These are phyloP conservation scores for Caenorhabditis afra DNA, from an alignment of 2,888 invertebrate genomes.

Conservation along the genomic window DNA sequence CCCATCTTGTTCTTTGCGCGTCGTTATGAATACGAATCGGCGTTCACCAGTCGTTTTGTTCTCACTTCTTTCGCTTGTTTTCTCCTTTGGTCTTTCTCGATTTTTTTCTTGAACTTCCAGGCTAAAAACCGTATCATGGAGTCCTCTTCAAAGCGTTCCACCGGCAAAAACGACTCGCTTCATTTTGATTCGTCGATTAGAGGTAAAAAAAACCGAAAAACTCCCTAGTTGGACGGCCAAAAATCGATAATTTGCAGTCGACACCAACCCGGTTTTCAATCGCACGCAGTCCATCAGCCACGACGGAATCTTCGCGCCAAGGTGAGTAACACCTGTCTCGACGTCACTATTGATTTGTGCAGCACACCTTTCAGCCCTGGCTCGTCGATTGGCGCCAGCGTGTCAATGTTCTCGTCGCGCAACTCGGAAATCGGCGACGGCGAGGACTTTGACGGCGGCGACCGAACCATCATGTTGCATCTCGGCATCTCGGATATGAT, in stretches of 20 bases:
- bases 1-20: too few relatives aligned
- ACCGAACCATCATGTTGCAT: conserved; percentile 40
- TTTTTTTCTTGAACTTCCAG: too few relatives aligned
- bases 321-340: conserved; percentile 19
- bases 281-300: conserved; percentile 47
- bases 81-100: too few relatives aligned
- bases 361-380: conserved; percentile 39
- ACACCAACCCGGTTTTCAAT: conserved; percentile 24
- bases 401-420: conserved; percentile 57
- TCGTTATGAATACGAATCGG: too few relatives aligned
- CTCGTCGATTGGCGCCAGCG: conserved; percentile 52
- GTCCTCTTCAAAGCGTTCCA: conserved; percentile 12
- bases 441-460: conserved; percentile 37
- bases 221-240: background rate
- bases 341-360: background rate
- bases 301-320: conserved; percentile 53
- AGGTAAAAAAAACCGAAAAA: too few relatives aligned
- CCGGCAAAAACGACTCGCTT: conserved; percentile 27
- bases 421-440: conserved; percentile 47
- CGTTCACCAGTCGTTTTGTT: conserved; percentile 1
- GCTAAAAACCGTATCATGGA: conserved; percentile 40
- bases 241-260: conserved; percentile 27
- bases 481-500: conserved; percentile 47
- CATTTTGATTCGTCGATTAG: conserved; percentile 34
- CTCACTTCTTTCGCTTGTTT: conserved; percentile 11